Base-by-base conservation (phyloP, 2,797 vertebrate species). In the Phrynocephalus vlangalii region DNA sequence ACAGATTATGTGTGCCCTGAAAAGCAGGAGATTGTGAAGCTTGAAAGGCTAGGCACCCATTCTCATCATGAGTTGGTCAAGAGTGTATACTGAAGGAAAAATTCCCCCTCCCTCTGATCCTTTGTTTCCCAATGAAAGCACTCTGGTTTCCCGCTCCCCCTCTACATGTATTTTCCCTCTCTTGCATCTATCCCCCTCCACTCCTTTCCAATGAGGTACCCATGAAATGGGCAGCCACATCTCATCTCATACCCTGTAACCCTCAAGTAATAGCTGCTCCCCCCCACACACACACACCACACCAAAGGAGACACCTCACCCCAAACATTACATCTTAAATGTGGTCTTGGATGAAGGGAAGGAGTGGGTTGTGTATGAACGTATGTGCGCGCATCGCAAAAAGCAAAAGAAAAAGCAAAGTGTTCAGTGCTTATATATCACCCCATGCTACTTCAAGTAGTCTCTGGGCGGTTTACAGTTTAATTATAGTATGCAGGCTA, bases 21-120 rank as follows among this genome's bases (percentile, higher is more conserved):
- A 84, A 88, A 84, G 52, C 50, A 50, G 76, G 60, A 68, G 87
- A 76, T 70, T 76, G 79, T 33, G 72, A 44, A 28, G 76, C 71
- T 67, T 76, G 56, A 38, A 85, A 83, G 72, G 44, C 87, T 77
- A 66, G 63, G 83, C 78, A 77, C 87, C 33, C 72, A 56, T 82
- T 85, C 79, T 88, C 44, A 85, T 85, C 63, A 75, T 88, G 71
- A 50, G 78, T 73, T 71, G 83, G 83, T 30, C 22, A 26, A 81
- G 83, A 44, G 67, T 44, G 67, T 3, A 44, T 44, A 2, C 44
- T 24, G 15, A 82, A 76, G 83, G 26, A n/a, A 24, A 56, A 76
- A 24, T 48, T 44, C 28, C 13, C 26, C 75, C n/a, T 38, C 13
- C 67, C n/a, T 22, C 71, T 38, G 28, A 10, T 76, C 52, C 72